phyloP scores from a whole-genome alignment of 1,140 invertebrate species.

The Battus philenor region DNA sequence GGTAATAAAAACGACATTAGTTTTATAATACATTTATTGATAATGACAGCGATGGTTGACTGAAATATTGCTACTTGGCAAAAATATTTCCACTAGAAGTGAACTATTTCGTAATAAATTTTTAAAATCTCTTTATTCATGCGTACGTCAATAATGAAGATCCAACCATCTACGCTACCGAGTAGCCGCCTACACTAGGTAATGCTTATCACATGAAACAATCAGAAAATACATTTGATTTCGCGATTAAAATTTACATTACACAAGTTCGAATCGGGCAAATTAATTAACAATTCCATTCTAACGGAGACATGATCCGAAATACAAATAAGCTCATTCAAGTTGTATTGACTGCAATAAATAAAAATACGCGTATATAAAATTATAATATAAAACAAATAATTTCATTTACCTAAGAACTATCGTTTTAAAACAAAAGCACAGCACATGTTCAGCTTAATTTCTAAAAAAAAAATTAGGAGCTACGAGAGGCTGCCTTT shows the following conservation, averaged over 20 bases:
- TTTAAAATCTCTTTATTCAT: constrained; percentile 71
- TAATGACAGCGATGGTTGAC: constrained; percentile 74
- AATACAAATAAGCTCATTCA: constrained; percentile 33
- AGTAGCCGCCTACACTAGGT: constrained; percentile 49
- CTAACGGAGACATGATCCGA: constrained; percentile 27
- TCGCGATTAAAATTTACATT: constrained; percentile 60
- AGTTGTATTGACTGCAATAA: constrained; percentile 67
- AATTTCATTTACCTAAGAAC: constrained; percentile 65
- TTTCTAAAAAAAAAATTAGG: constrained; percentile 65
- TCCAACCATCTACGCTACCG: constrained; percentile 63
- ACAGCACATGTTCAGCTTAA: constrained; percentile 75
- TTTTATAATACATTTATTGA: constrained; percentile 74
- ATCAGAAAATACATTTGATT: constrained; percentile 56
- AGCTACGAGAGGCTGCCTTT: constrained; percentile 52
- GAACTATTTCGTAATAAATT: constrained; percentile 69
- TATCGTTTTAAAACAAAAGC: constrained; percentile 72
- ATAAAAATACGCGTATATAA: constrained; percentile 53
- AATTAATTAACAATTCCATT: constrained; percentile 40
- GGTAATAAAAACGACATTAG: constrained; percentile 43
- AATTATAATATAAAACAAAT: constrained; percentile 64
- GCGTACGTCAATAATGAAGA: constrained; percentile 54
- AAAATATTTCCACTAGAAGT: constrained; percentile 72
- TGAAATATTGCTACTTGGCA: constrained; percentile 71
- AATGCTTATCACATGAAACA: constrained; percentile 49
- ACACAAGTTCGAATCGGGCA: constrained; percentile 54